Evolutionary conservation across 2,888 invertebrate species (phyloP).

Genomic region (Petrolisthes cinctipes): DNA sequence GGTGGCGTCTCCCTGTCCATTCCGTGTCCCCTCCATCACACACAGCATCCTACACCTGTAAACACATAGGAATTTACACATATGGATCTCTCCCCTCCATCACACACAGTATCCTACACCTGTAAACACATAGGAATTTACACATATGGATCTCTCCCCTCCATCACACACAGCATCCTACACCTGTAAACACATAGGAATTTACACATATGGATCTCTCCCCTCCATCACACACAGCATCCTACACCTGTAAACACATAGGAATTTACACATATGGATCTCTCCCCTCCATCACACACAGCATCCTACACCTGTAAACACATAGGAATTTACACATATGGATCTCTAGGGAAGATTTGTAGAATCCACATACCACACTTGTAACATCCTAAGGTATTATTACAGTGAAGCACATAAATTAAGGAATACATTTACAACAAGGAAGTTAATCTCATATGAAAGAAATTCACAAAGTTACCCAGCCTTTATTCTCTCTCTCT

Average conservation of each 20-base stretch:
- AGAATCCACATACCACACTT: no score
- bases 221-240: constrained; percentile 48
- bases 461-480: no score
- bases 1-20: constrained; percentile 56
- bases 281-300: constrained; percentile 31
- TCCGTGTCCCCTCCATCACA: constrained; percentile 62
- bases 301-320: constrained; percentile 52
- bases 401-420: no score
- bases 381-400: no score
- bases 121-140: neutral
- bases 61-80: neutral
- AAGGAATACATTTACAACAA: no score
- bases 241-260: constrained; percentile 38
- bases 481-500: no score
- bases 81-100: neutral
- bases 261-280: neutral
- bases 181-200: constrained; percentile 16
- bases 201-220: neutral
- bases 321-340: neutral
- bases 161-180: constrained; percentile 56
- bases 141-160: neutral
- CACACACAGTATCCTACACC: constrained; percentile 60
- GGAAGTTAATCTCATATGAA: no score
- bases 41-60: constrained; percentile 58
- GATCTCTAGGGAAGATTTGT: no score